These are phyloP conservation scores for Brachypodius melanocephalos DNA, from an alignment of 2,113 vertebrate species.

Conservation along the genomic window DNA sequence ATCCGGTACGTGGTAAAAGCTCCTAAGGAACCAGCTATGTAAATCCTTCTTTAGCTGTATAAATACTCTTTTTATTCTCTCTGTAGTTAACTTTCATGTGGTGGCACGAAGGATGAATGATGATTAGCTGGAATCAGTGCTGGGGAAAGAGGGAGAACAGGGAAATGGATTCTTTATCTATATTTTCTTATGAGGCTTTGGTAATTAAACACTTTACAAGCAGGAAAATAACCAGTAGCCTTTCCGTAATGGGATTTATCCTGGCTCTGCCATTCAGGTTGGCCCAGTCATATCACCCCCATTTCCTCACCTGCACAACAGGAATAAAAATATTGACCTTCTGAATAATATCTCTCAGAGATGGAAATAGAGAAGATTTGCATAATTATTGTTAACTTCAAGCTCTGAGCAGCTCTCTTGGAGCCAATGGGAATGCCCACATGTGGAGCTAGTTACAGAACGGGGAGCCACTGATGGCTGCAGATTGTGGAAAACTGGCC, in stretches of 20 bases:
- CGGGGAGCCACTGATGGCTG: neutral
- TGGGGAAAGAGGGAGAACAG: neutral
- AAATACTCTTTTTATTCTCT: conserved; percentile 25
- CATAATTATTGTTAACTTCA: neutral
- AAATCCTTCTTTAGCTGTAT: conserved; percentile 41
- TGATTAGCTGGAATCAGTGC: conserved; percentile 8
- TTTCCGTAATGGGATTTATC: neutral
- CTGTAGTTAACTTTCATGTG: conserved; percentile 4
- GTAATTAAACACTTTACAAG: conserved; percentile 1
- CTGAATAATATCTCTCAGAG: neutral
- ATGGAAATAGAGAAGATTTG: neutral
- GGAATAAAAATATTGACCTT: conserved; percentile 13
- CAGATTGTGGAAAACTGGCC: neutral
- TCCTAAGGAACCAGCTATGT: conserved; percentile 13
- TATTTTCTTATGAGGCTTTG: neutral
- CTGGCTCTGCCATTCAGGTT: neutral
- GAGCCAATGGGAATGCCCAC: neutral
- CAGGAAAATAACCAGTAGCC: neutral
- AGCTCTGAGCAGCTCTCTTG: neutral
- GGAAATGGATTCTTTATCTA: neutral
- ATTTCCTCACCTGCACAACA: neutral
- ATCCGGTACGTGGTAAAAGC: neutral
- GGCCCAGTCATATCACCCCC: neutral
- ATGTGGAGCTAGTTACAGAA: neutral
- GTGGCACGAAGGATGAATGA: neutral